These are phyloP conservation scores for Tenthredo scrophulariae DNA, from an alignment of 2,888 invertebrate genomes.

Conservation along the genomic window DNA sequence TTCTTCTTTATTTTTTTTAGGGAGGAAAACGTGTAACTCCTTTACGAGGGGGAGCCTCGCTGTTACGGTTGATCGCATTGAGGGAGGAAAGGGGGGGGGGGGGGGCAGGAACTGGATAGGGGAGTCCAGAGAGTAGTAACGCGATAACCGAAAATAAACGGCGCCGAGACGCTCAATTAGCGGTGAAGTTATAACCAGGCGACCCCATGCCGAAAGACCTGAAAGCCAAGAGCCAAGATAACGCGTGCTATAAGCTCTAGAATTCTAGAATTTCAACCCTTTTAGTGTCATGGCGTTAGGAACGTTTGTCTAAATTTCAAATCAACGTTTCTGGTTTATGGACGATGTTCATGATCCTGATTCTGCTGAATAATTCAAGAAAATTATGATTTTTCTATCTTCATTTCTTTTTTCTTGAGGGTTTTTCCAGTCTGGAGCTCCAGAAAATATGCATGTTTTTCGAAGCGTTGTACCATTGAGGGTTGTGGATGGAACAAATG, in stretches of 20 bases:
- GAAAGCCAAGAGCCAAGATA: constrained; percentile 31
- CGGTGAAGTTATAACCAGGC: constrained; percentile 43
- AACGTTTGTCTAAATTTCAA: not conserved
- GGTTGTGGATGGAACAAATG: too few species aligned
- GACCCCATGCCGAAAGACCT: constrained; percentile 3
- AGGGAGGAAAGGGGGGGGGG: too few species aligned
- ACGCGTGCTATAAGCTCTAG: constrained; percentile 12
- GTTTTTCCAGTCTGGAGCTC: too few species aligned
- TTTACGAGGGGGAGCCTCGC: constrained; percentile 25
- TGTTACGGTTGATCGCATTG: constrained; percentile 37
- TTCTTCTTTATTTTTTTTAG: not conserved
- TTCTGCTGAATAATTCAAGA: not conserved
- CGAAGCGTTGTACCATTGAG: too few species aligned
- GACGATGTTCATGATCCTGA: not conserved
- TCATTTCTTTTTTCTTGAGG: not conserved
- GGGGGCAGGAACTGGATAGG: constrained; percentile 18
- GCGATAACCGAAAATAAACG: constrained; percentile 48
- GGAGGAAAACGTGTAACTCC: not conserved
- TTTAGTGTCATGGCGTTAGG: not conserved
- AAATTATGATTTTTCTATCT: not conserved
- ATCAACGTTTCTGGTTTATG: not conserved
- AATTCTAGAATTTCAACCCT: constrained; percentile 40
- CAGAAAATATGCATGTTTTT: too few species aligned
- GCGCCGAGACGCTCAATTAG: constrained; percentile 47
- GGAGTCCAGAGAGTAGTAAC: constrained; percentile 31